These are phyloP conservation scores for Artemia sinica DNA, from an alignment of 2,888 invertebrate genomes.

Conservation along the genomic window DNA sequence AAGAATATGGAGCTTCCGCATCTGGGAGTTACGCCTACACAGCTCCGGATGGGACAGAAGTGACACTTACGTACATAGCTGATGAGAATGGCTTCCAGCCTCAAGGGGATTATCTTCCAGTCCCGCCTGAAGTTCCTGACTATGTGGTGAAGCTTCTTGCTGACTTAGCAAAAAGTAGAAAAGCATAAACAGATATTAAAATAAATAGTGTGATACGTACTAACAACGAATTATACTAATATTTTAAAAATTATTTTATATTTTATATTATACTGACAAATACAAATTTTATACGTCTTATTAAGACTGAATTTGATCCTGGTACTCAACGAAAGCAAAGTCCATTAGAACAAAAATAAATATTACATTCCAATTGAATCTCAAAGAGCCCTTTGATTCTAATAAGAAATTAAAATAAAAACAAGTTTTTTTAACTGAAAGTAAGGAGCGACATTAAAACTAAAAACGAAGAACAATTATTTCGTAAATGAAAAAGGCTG, in stretches of 20 bases:
- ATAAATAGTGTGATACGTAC: not conserved
- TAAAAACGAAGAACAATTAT: too few relatives aligned
- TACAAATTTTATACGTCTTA: too few relatives aligned
- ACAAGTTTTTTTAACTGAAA: too few relatives aligned
- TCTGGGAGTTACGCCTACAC: conserved; percentile 37
- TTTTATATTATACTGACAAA: not conserved
- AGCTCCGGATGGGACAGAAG: conserved; percentile 36
- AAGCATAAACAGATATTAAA: not conserved
- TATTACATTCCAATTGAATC: too few relatives aligned
- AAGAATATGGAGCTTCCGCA: conserved; percentile 29
- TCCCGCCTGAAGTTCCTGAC: conserved; percentile 17
- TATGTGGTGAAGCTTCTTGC: not conserved
- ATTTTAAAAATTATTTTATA: not conserved
- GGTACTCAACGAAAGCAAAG: too few relatives aligned
- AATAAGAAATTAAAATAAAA: too few relatives aligned
- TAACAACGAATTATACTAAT: not conserved
- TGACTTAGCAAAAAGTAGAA: not conserved
- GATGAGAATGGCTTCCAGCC: conserved; percentile 43
- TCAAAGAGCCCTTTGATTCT: too few relatives aligned
- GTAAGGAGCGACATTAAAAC: too few relatives aligned
- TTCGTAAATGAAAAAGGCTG: too few relatives aligned
- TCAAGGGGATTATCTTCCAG: conserved; percentile 25
- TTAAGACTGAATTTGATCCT: too few relatives aligned
- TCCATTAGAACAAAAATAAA: too few relatives aligned
- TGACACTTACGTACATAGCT: conserved; percentile 37